Percentiles rank a stretch among this genome's conserved stretches.
These are phyloP conservation scores for Eunapius fragilis DNA, from an alignment of 37 sponge, comb jelly and placozoan species.

Conservation along the genomic window DNA sequence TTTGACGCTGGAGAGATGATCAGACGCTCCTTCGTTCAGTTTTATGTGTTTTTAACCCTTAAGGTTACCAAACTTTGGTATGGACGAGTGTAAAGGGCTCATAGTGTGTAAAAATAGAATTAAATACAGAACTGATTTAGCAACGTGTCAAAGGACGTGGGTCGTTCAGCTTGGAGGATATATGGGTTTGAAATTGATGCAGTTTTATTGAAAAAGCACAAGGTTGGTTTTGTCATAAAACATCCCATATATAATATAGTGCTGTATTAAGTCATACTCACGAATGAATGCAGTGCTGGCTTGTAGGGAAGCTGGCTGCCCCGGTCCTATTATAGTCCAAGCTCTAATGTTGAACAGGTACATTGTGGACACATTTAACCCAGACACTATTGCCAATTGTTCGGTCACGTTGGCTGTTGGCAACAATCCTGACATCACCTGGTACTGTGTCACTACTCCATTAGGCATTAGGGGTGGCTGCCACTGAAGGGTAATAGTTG, in stretches of 20 bases:
- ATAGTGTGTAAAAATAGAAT: too few species aligned
- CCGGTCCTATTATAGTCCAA: background rate
- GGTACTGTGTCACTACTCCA: conserved; percentile 43
- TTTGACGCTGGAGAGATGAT: too few species aligned
- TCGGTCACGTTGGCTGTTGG: background rate
- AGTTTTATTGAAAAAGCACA: too few species aligned
- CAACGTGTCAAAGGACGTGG: too few species aligned
- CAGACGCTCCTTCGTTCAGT: too few species aligned
- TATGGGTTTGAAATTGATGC: too few species aligned
- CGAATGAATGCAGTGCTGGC: background rate
- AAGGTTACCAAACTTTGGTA: too few species aligned
- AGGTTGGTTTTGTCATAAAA: too few species aligned
- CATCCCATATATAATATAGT: background rate
- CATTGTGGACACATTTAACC: background rate
- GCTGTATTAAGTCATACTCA: background rate
- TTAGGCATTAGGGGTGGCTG: conserved; percentile 35
- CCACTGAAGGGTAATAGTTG: conserved; percentile 23
- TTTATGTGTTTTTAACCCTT: too few species aligned
- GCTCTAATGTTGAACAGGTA: background rate
- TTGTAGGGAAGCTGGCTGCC: background rate
- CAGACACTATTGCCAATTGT: background rate
- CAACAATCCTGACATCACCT: background rate
- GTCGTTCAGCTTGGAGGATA: too few species aligned
- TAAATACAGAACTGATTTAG: too few species aligned
- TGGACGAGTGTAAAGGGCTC: too few species aligned